A percentile compares a stretch with the other conserved stretches of the same genome.
phyloP scores from a whole-genome alignment of 2,888 invertebrate species.

The Leucania comma region DNA sequence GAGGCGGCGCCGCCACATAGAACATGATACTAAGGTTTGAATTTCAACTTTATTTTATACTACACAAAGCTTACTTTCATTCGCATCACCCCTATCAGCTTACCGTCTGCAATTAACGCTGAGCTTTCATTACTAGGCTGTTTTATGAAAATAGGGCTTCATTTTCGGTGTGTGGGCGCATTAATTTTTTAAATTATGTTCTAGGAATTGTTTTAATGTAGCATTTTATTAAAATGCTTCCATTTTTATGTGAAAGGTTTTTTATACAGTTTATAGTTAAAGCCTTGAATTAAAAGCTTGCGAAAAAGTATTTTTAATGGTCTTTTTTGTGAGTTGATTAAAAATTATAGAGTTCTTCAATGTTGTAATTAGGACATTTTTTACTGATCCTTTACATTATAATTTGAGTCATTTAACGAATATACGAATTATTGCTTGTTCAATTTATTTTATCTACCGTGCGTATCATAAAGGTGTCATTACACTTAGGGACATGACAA shows the following conservation, averaged over 20 bases:
- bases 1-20: conserved; percentile 89
- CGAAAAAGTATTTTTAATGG: conserved; percentile 12
- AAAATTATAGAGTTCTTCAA: conserved; percentile 33
- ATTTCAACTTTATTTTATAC: conserved; percentile 81
- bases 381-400: conserved; percentile 2
- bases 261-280: conserved; percentile 29
- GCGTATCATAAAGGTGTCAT: conserved; percentile 30
- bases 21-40: conserved; percentile 91
- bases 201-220: conserved; percentile 63
- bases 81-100: conserved; percentile 40
- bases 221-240: conserved; percentile 59
- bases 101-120: conserved; percentile 68
- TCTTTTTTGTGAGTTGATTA: conserved; percentile 35
- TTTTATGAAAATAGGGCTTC: conserved; percentile 70
- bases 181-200: conserved; percentile 67
- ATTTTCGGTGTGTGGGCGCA: conserved; percentile 68
- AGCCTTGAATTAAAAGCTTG: conserved; percentile 39
- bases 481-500: conserved; percentile 13
- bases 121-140: conserved; percentile 71
- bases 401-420: neutral
- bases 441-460: neutral
- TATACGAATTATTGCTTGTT: neutral
- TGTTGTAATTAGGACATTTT: neutral
- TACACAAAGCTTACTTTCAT: conserved; percentile 55
- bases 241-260: conserved; percentile 42